Conservation (phyloP, 2,113 vertebrate genomes). For the Centropus bengalensis region DNA sequence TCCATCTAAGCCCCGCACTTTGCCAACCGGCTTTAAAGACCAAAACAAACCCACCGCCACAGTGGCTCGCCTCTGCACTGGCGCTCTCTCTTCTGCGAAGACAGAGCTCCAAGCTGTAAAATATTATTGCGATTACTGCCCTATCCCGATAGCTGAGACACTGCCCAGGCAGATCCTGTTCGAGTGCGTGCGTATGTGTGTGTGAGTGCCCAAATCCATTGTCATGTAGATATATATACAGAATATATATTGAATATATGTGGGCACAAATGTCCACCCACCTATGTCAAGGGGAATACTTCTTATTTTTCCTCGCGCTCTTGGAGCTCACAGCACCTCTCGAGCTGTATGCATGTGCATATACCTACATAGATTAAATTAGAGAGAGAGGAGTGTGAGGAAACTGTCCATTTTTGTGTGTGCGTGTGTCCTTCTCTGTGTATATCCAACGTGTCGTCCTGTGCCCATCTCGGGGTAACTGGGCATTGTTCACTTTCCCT, state of each 20-base stretch:
- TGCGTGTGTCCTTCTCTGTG: not conserved
- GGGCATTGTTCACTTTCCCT: conserved; percentile 43
- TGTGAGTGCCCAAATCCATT: not conserved
- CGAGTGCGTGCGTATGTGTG: not conserved
- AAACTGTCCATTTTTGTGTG: not conserved
- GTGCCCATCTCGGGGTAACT: not conserved
- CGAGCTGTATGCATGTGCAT: not conserved
- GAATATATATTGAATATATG: conserved; percentile 26
- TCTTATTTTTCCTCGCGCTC: not conserved
- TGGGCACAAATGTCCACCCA: conserved; percentile 35
- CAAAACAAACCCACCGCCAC: not conserved
- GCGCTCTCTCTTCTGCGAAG: conserved; percentile 41
- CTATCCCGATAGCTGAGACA: not conserved
- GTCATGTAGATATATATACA: not conserved
- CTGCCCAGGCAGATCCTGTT: not conserved
- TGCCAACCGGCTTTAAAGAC: not conserved
- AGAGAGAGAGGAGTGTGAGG: not conserved
- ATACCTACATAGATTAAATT: not conserved
- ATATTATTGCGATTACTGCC: conserved; percentile 30
- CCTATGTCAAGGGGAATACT: not conserved
- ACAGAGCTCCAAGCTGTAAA: conserved; percentile 56
- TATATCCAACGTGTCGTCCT: not conserved
- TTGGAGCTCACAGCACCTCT: not conserved
- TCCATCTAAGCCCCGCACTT: conserved; percentile 27
- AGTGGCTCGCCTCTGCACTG: not conserved